These are phyloP conservation scores for Contarinia nasturtii DNA, from an alignment of 1,140 invertebrate species.

Conservation along the genomic window DNA sequence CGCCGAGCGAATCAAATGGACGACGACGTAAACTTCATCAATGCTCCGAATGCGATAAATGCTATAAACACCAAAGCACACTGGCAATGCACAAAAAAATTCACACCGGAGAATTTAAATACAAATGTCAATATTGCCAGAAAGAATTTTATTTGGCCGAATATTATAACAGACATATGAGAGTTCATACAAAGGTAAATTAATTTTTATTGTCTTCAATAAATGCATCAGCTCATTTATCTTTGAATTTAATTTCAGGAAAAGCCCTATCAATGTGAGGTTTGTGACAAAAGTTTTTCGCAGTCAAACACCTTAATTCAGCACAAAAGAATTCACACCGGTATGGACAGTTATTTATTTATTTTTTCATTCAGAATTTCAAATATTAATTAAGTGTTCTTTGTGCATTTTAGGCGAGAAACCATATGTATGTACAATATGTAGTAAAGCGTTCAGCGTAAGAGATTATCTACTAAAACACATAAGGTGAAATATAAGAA, in stretches of 20 bases:
- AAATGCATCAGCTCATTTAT: background rate
- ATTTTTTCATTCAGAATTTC: background rate
- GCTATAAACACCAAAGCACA: too few species aligned
- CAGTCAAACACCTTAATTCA: background rate
- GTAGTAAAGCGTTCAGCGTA: background rate
- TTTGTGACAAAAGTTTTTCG: background rate
- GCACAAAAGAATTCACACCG: background rate
- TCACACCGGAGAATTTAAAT: too few species aligned
- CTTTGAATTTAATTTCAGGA: background rate
- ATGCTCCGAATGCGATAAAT: too few species aligned
- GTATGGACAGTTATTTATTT: background rate
- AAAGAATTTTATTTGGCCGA: too few species aligned
- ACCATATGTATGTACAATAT: background rate
- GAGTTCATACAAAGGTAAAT: too few species aligned
- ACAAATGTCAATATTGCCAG: too few species aligned
- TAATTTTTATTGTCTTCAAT: too few species aligned
- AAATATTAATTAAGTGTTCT: background rate
- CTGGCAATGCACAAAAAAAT: too few species aligned
- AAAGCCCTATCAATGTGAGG: background rate
- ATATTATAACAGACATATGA: too few species aligned
- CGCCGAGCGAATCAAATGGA: too few species aligned
- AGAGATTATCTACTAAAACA: background rate
- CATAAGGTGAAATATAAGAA: background rate
- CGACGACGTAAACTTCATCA: too few species aligned
- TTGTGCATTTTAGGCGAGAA: background rate